Percentiles rank a stretch among this genome's conserved stretches.
Conservation (phyloP, 2,888 invertebrate genomes). For the Cephus pygmeus region DNA sequence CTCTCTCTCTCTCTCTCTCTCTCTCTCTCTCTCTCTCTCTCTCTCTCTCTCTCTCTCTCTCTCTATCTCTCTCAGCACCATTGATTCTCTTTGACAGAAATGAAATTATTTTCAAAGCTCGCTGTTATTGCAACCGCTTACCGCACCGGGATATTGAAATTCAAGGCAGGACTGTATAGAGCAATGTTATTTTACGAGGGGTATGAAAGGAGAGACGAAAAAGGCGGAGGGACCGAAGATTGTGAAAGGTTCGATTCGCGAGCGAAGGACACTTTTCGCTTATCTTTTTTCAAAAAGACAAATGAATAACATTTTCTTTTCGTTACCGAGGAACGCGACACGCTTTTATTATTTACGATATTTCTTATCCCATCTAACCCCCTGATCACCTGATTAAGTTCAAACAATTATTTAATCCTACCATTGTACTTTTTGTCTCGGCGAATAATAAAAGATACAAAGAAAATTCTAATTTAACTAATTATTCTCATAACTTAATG, state of each 20-base stretch:
- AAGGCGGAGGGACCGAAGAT: background rate
- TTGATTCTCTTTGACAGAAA: slow-evolving; percentile 21
- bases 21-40: slow-evolving; percentile 9
- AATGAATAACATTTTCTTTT: too few relatives aligned
- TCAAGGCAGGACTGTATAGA: slow-evolving; percentile 17
- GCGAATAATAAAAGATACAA: background rate
- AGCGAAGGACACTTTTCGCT: background rate
- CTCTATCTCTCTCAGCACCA: slow-evolving; percentile 11
- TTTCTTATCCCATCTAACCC: background rate
- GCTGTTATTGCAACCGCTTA: slow-evolving; percentile 41
- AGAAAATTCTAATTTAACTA: background rate
- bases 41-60: background rate
- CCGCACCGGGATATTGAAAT: slow-evolving; percentile 30
- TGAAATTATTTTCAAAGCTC: slow-evolving; percentile 46
- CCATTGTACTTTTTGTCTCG: background rate
- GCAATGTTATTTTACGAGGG: background rate
- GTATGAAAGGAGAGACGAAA: slow-evolving; percentile 22
- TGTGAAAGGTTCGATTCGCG: background rate
- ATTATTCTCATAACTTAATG: background rate
- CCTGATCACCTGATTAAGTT: background rate
- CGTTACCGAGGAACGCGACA: too few relatives aligned
- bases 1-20: slow-evolving; percentile 12
- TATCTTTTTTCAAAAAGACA: background rate
- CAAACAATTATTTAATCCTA: background rate
- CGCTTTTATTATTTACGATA: background rate